Conservation (phyloP, 1,140 invertebrate species). For the Apolygus lucorum region DNA sequence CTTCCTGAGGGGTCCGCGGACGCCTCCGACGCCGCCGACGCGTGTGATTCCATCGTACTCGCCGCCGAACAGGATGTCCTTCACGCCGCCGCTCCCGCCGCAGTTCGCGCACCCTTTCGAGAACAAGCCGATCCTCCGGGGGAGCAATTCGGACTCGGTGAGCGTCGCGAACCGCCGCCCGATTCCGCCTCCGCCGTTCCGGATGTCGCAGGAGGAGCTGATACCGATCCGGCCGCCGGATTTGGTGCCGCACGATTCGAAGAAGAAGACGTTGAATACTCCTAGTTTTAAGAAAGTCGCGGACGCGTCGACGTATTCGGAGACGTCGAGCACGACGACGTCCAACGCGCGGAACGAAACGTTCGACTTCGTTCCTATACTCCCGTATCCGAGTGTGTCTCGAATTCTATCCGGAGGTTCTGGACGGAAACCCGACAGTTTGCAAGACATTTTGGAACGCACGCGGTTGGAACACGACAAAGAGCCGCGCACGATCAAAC, state of each 20-base stretch:
- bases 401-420: constrained; percentile 68
- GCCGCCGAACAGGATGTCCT: constrained; percentile 62
- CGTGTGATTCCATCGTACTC: constrained; percentile 67
- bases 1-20: constrained; percentile 28
- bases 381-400: constrained; percentile 62
- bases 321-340: constrained; percentile 33
- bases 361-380: constrained; percentile 46
- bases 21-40: constrained; percentile 30
- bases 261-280: constrained; percentile 63
- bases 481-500: constrained; percentile 32
- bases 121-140: constrained; percentile 69
- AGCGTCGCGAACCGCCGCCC: constrained; percentile 29
- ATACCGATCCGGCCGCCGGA: constrained; percentile 64
- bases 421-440: constrained; percentile 66
- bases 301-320: constrained; percentile 32
- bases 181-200: constrained; percentile 61
- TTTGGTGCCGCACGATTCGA: constrained; percentile 41
- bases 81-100: constrained; percentile 67
- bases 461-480: constrained; percentile 32
- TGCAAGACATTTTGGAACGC: constrained; percentile 37
- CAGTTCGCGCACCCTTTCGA: constrained; percentile 72
- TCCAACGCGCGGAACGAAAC: constrained; percentile 42
- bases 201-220: constrained; percentile 62
- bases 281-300: constrained; percentile 42
- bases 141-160: constrained; percentile 44